Conservation (phyloP, 2,797 vertebrate genomes). For the Enteromius thamalakanensis region DNA sequence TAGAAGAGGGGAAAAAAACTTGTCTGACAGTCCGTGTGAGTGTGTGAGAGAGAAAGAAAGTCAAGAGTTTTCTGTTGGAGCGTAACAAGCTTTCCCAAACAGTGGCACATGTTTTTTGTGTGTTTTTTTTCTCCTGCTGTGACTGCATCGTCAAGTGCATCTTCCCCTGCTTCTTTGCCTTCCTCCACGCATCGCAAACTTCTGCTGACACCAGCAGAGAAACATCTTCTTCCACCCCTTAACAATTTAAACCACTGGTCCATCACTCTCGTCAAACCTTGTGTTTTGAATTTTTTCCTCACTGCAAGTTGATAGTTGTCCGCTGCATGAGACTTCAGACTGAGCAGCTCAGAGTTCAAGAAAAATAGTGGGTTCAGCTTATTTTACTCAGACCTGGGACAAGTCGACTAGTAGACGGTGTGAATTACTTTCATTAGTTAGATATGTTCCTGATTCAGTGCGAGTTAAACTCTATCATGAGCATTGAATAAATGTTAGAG, state of each 20-base stretch:
- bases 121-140: neutral
- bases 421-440: neutral
- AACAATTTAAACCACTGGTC: constrained; percentile 36
- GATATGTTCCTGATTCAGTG: neutral
- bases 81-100: constrained; percentile 50
- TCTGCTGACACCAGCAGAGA: constrained; percentile 50
- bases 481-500: neutral
- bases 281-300: constrained; percentile 34
- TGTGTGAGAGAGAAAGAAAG: constrained; percentile 31
- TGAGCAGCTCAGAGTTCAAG: neutral
- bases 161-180: constrained; percentile 34
- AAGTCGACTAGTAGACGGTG: constrained; percentile 1
- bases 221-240: constrained; percentile 37
- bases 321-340: constrained; percentile 7
- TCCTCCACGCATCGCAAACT: constrained; percentile 41
- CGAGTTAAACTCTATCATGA: neutral
- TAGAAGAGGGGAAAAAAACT: constrained; percentile 1
- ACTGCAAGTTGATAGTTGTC: constrained; percentile 23
- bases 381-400: constrained; percentile 1
- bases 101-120: constrained; percentile 19
- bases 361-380: constrained; percentile 23
- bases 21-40: constrained; percentile 37
- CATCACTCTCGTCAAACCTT: constrained; percentile 44
- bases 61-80: constrained; percentile 37
- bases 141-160: constrained; percentile 36